Evolutionary conservation across 2,888 invertebrate species (phyloP), one percentile per base, ranked within the genome.

Genomic region (Drosophila subsilvestris): DNA sequence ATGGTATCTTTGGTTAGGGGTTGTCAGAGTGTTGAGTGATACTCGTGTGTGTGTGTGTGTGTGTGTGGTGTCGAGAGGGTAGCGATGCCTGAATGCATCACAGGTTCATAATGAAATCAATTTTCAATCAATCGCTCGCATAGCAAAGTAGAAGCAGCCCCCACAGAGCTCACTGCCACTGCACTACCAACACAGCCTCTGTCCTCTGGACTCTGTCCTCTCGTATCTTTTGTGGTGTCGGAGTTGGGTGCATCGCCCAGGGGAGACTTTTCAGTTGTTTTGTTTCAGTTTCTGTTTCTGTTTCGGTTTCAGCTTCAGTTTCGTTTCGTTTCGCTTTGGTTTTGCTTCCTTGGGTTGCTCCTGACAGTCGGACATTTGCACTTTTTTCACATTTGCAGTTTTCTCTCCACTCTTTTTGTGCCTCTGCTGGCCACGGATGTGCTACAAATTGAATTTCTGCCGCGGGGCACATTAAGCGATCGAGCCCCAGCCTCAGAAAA

Each of bases 381-480:
- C 65, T 73, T 73, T 71, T 65, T 66, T 44, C 79, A 73, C 86
- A 86, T 89, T 86, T 88, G 89, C 89, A 88, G 78, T 79, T 87
- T 85, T 72, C 79, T 75, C 78, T 27, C 49, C n/a, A 12, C 18
- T 37, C 14, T 51, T 47, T 32, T 45, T 32, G 47, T 45, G 25
- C 53, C 22, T 22, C 58, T 62, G n/a, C 45, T 42, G 69, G 60
- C 72, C 70, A 60, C 89, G 89, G 89, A 88, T 86, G 76, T 80
- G 89, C 85, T 82, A 88, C 89, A 88, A 88, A 90, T 89, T 89
- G 88, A 89, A 89, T 89, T 89, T 88, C 77, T 75, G 87, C 88
- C 89, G 78, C 83, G 90, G 89, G 89, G 77, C 89, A 86, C 76
- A 89, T 89, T 84, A 81, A 89, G 80, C 76, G 88, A 78, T 88